Percentiles rank a stretch among this genome's conserved stretches.
phyloP scores from a whole-genome alignment of 2,888 invertebrate species.

The Acanthoscelides obtectus region DNA sequence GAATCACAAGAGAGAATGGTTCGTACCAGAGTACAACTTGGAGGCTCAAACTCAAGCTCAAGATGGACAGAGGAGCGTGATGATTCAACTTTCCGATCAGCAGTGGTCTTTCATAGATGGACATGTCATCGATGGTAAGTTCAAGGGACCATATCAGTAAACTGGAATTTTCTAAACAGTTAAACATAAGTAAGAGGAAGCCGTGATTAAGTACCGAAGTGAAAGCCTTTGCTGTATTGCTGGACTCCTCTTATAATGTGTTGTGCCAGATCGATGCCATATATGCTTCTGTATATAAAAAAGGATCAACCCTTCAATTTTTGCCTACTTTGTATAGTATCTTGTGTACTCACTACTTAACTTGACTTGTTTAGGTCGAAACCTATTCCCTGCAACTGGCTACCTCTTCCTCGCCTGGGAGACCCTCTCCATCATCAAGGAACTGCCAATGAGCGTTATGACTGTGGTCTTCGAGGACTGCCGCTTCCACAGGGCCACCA shows the following conservation, averaged over 20 bases:
- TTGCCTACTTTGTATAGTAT: too few relatives aligned
- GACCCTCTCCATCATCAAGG: conserved; percentile 47
- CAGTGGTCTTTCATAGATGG: conserved; percentile 69
- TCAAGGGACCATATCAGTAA: too few relatives aligned
- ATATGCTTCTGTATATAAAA: too few relatives aligned
- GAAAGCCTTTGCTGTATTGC: too few relatives aligned
- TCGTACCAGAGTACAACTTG: conserved; percentile 47
- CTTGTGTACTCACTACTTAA: too few relatives aligned
- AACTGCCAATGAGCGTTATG: conserved; percentile 43
- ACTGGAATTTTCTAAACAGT: too few relatives aligned
- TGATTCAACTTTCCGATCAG: conserved; percentile 41
- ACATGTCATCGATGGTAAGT: conserved; percentile 68
- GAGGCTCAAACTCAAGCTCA: conserved; percentile 8
- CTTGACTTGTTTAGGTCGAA: conserved; percentile 26
- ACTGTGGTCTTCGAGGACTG: conserved; percentile 42
- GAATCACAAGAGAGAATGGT: conserved; percentile 80
- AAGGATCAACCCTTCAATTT: too few relatives aligned
- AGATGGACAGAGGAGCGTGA: conserved; percentile 9
- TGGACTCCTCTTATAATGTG: too few relatives aligned
- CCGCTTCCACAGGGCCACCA: conserved; percentile 46
- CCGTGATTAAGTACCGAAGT: too few relatives aligned
- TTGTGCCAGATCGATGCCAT: too few relatives aligned
- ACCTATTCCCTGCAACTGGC: conserved; percentile 58
- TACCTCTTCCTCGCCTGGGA: conserved; percentile 46
- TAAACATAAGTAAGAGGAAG: too few relatives aligned